A percentile compares a stretch with the other conserved stretches of the same genome.
phyloP scores from a whole-genome alignment of 2,797 vertebrate genomes.

The Hydrocynus forskahlii region DNA sequence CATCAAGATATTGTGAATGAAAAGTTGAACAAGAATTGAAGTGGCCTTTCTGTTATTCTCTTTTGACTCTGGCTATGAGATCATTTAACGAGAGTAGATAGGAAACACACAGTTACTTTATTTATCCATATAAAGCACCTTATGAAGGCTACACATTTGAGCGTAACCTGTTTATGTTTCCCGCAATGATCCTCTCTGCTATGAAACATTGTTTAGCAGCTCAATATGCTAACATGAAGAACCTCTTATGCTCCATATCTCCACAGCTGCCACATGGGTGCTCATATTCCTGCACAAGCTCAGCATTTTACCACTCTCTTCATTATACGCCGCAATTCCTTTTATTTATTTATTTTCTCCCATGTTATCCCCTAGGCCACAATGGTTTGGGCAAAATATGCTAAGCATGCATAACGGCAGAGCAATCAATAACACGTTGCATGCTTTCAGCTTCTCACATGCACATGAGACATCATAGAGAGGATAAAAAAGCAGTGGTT shows the following conservation, averaged over 20 bases:
- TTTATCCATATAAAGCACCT: too few species aligned
- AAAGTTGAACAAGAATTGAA: too few species aligned
- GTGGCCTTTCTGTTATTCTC: too few species aligned
- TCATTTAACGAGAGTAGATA: too few species aligned
- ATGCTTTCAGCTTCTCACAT: conserved; percentile 54
- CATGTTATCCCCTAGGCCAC: conserved; percentile 34
- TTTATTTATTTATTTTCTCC: conserved; percentile 37
- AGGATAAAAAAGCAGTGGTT: conserved; percentile 55
- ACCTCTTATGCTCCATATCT: conserved; percentile 43
- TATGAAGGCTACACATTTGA: background rate
- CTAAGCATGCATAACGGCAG: conserved; percentile 60
- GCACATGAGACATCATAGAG: conserved; percentile 46
- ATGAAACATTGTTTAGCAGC: conserved; percentile 28
- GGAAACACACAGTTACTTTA: too few species aligned
- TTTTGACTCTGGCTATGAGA: too few species aligned
- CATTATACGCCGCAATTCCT: conserved; percentile 45
- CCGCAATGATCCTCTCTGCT: conserved; percentile 17
- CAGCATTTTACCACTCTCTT: conserved; percentile 58
- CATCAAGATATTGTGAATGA: too few species aligned
- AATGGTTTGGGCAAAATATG: conserved; percentile 58
- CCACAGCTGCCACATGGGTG: conserved; percentile 47
- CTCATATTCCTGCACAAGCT: conserved; percentile 47
- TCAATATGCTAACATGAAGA: conserved; percentile 36
- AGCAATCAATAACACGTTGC: conserved; percentile 60
- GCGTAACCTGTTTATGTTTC: background rate